Evolutionary conservation across 1,140 invertebrate species (phyloP), one percentile per base, ranked within the genome.

Genomic region (Trichonephila clavipes): DNA sequence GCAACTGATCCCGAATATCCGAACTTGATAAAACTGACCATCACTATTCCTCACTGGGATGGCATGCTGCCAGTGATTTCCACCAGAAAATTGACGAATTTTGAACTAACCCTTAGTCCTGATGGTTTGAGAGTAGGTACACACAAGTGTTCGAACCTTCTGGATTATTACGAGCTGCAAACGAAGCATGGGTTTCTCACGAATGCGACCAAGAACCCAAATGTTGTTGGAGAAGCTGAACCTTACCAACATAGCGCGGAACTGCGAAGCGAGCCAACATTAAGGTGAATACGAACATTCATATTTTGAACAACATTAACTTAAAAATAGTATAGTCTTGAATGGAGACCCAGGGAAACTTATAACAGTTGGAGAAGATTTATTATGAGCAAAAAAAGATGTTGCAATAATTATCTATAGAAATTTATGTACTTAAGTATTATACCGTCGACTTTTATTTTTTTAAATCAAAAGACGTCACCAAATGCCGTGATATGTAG

Each of bases 41-140:
- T 96, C 3, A 95, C 94, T 2, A 95, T 96, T 62, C 96, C 96
- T 16, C 96, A 96, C 93, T 95, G 95, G 86, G 96, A 96, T 94
- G 96, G 96, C 10, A 95, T 96, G 95, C 90, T 96, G 12, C 96
- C 96, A 4, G 94, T 95, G 18, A 94, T 96, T 19, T 96, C 96
- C 3, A 96, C 96, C 2, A 88, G 95, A 2, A 90, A 94, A 21
- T 94, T 96, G 58, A 95, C 95, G n/a, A 96, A 96, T 95, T 96
- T 96, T 94, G 95, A 96, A 85, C 94, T 96, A 21, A 95, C 95
- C 3, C 94, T 96, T 5, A 96, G 95, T 87, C 95, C 95, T 28
- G 95, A 95, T 93, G 95, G 95, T 7, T 94, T 95, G 28, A 86
- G 96, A 44, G 92, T 95, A 0, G 95, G 95, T 7, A 95, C 95